These are phyloP conservation scores for Bombus sibiricus DNA, from an alignment of 1,140 invertebrate species.

Conservation along the genomic window DNA sequence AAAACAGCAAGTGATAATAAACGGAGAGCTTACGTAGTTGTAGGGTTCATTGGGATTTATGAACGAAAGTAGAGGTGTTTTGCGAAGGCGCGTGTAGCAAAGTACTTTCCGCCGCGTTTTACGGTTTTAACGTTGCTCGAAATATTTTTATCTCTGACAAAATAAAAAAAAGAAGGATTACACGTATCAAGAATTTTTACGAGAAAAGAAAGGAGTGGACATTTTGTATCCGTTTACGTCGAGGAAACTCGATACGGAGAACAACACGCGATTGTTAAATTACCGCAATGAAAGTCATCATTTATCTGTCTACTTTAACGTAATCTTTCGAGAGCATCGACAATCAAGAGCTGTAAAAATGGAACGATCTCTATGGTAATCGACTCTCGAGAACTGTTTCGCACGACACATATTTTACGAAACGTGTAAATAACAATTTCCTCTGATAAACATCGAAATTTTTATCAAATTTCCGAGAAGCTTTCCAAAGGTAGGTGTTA, in stretches of 20 bases:
- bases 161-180: neutral
- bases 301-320: slow-evolving; percentile 43
- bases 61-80: neutral
- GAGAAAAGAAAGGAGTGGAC: neutral
- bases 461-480: neutral
- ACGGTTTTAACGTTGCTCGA: no score
- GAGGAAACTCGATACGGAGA: neutral
- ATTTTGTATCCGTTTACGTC: neutral
- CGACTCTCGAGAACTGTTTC: neutral
- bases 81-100: no score
- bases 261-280: slow-evolving; percentile 58
- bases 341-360: neutral
- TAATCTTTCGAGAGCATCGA: slow-evolving; percentile 54
- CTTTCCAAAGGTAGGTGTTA: neutral
- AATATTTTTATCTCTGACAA: no score
- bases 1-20: neutral
- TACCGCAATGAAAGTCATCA: slow-evolving; percentile 51
- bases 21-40: neutral
- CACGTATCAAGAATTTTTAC: neutral
- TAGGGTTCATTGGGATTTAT: neutral
- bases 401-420: neutral
- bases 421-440: neutral
- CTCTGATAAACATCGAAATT: neutral
- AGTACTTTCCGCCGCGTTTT: no score
- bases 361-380: slow-evolving; percentile 24